A percentile compares a stretch with the other conserved stretches of the same genome.
These are phyloP conservation scores for Heliconius charithonia DNA, from an alignment of 2,888 invertebrate genomes.

Conservation along the genomic window DNA sequence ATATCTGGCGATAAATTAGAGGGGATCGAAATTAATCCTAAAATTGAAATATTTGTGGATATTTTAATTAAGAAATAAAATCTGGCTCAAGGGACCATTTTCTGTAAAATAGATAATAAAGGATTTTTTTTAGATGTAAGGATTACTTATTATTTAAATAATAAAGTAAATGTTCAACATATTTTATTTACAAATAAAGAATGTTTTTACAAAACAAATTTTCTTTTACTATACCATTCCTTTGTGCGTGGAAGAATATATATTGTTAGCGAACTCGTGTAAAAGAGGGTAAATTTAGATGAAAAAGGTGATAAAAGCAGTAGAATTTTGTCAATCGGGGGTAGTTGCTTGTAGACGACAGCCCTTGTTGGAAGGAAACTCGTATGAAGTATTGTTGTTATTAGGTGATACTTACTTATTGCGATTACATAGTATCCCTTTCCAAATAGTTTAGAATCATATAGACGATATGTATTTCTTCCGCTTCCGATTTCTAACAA, in stretches of 20 bases:
- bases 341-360: no score
- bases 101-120: not conserved
- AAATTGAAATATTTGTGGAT: conserved; percentile 43
- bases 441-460: no score
- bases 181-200: conserved; percentile 36
- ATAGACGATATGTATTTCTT: no score
- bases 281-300: no score
- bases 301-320: no score
- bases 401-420: no score
- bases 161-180: conserved; percentile 13
- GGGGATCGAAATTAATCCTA: conserved; percentile 37
- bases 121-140: not conserved
- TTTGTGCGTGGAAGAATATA: not conserved
- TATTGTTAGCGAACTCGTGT: no score
- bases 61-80: not conserved
- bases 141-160: not conserved
- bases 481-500: not conserved
- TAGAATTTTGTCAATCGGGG: no score
- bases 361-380: no score
- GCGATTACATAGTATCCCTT: no score
- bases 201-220: not conserved
- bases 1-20: not conserved
- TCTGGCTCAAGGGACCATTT: not conserved
- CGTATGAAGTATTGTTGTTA: no score
- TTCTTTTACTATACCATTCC: not conserved